Evolutionary conservation across 1,140 invertebrate genomes (phyloP).

Genomic region (Calephelis virginiensis): DNA sequence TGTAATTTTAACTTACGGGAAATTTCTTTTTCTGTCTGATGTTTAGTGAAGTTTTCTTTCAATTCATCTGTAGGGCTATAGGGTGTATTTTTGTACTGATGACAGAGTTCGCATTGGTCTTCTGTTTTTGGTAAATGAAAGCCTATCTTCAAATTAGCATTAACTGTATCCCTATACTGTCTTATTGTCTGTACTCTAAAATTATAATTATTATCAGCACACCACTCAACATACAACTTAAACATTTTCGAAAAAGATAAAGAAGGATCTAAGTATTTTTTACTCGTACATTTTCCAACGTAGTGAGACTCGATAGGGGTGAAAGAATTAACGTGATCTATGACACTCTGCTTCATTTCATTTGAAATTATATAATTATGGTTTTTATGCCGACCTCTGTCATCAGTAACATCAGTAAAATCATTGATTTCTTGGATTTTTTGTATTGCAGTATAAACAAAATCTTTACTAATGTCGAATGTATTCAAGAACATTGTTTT

Average conservation of each 20-base stretch:
- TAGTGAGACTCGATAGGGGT: too few relatives aligned
- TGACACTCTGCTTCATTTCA: neutral
- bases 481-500: conserved; percentile 24
- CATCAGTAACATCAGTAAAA: conserved; percentile 16
- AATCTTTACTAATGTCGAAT: conserved; percentile 21
- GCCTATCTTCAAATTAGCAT: neutral
- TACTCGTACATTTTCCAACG: too few relatives aligned
- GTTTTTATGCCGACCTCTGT: conserved; percentile 19
- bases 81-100: neutral
- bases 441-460: conserved; percentile 19
- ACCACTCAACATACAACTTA: too few relatives aligned
- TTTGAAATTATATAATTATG: neutral
- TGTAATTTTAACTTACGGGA: conserved; percentile 15
- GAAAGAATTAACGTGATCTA: too few relatives aligned
- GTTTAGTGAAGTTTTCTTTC: neutral
- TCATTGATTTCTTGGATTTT: conserved; percentile 12
- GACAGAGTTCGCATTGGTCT: neutral
- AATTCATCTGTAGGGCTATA: neutral
- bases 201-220: conserved; percentile 1
- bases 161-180: neutral
- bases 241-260: too few relatives aligned
- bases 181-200: neutral
- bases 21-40: conserved; percentile 20
- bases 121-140: conserved; percentile 2
- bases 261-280: too few relatives aligned